Evolutionary conservation across 2,888 invertebrate genomes (phyloP).

Genomic region (Scaptomyza cyrtandrae): DNA sequence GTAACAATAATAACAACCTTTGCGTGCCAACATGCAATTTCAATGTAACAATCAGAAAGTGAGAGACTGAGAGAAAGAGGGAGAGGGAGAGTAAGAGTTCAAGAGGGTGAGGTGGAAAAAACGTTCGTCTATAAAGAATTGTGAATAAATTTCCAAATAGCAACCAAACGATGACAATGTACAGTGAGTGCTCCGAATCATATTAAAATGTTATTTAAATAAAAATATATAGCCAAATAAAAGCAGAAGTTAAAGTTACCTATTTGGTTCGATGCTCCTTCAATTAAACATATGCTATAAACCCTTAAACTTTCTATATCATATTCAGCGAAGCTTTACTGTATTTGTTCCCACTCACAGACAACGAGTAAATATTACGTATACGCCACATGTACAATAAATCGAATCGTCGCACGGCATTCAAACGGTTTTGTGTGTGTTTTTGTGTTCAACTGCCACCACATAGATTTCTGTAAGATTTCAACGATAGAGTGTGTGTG

Average conservation of each 20-base stretch:
- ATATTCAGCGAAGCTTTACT: too few species aligned
- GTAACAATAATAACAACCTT: slow-evolving; percentile 57
- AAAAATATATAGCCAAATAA: too few species aligned
- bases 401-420: slow-evolving; percentile 48
- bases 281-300: too few species aligned
- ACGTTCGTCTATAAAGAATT: slow-evolving; percentile 74
- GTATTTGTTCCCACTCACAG: slow-evolving; percentile 28
- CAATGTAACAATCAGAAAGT: slow-evolving; percentile 66
- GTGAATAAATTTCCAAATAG: slow-evolving; percentile 73
- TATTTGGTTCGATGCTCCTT: too few species aligned
- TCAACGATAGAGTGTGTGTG: slow-evolving; percentile 49
- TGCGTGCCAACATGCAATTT: slow-evolving; percentile 85
- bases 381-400: slow-evolving; percentile 66
- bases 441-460: slow-evolving; percentile 27
- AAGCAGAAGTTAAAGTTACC: too few species aligned
- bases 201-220: neutral
- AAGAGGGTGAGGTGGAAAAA: slow-evolving; percentile 19
- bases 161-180: slow-evolving; percentile 52
- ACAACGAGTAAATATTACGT: slow-evolving; percentile 50
- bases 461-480: slow-evolving; percentile 56
- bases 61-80: neutral
- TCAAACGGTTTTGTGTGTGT: slow-evolving; percentile 39
- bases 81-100: neutral
- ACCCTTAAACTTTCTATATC: too few species aligned
- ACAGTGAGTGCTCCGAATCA: slow-evolving; percentile 38